Evolutionary conservation across 1,140 invertebrate genomes (phyloP), one percentile per base, ranked within the genome.

Genomic region (Rhopalosiphum padi): DNA sequence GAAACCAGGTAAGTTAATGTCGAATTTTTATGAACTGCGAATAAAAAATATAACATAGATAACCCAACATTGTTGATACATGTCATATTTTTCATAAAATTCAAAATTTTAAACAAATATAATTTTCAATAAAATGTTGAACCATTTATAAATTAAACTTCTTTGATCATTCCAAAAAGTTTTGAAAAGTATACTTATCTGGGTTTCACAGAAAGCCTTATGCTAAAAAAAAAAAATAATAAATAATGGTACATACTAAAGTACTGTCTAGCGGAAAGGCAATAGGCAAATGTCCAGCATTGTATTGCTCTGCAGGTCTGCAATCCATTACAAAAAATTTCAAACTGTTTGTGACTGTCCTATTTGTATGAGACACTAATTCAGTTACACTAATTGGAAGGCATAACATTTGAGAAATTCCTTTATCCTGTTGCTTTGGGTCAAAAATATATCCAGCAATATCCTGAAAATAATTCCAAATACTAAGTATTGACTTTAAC

Each of bases 221-320:
- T n/a, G 30, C 9, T 43, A 35, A 89, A 55, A 30, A 90, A 89
- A 25, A 37, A 53, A 4, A 89, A 86, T 48, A 30, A 83, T 37
- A 5, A 55, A 55, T 55, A 55, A 89, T 37, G 21, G 48, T 94
- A 95, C 95, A 95, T 95, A 97, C 97, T 94, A 99, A 96, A 96
- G 98, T 98, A 95, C 98, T 99, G 96, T 99, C 99, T 48, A 99
- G 96, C 96, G 99, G 99, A 96, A 99, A 99, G 83, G 99, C 99
- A 89, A 98, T 99, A 5, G 98, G 97, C 94, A 99, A 96, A 96
- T 99, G 99, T 1, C 99, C 99, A 94, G 97, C 97, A 96, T 99
- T 99, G 95, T 99, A 99, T 94, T 99, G 99, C 94, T 99, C 98
- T 1, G 98, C 97, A 30, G 99, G 98, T 94, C 99, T 96, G 95